Conservation (phyloP, 37 sponge, comb jelly and placozoan species). For the Oscarella lobularis region DNA sequence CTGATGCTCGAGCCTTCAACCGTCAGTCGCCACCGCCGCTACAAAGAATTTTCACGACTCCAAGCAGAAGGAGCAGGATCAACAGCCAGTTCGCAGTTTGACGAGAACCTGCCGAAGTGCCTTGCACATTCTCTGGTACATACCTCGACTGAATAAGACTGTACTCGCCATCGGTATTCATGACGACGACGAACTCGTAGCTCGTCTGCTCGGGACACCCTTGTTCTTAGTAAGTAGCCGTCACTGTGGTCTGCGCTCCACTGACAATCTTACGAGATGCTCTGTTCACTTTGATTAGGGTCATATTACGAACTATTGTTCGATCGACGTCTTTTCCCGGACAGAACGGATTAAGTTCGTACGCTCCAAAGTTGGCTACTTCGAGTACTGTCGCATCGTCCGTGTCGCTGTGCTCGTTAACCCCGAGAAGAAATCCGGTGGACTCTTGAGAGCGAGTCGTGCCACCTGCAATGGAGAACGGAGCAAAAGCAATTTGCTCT, state of each 20-base stretch:
- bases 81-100: too few species aligned
- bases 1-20: too few species aligned
- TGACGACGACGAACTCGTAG: background rate
- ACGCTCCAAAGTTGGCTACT: background rate
- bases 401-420: background rate
- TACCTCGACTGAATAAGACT: background rate
- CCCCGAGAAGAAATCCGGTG: background rate
- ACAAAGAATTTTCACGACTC: too few species aligned
- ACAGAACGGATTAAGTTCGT: background rate
- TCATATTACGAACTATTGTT: background rate
- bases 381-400: background rate
- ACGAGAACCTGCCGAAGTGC: background rate
- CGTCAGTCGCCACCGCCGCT: too few species aligned
- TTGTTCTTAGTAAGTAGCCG: background rate
- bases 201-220: background rate
- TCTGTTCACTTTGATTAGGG: background rate
- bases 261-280: background rate
- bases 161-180: background rate
- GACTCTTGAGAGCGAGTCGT: too few species aligned
- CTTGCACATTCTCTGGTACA: background rate
- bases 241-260: background rate
- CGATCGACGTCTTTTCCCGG: background rate
- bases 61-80: too few species aligned
- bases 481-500: constrained; percentile 3
- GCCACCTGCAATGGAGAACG: background rate